phyloP scores from a whole-genome alignment of 1,140 invertebrate species.

The Drosophila miranda region DNA sequence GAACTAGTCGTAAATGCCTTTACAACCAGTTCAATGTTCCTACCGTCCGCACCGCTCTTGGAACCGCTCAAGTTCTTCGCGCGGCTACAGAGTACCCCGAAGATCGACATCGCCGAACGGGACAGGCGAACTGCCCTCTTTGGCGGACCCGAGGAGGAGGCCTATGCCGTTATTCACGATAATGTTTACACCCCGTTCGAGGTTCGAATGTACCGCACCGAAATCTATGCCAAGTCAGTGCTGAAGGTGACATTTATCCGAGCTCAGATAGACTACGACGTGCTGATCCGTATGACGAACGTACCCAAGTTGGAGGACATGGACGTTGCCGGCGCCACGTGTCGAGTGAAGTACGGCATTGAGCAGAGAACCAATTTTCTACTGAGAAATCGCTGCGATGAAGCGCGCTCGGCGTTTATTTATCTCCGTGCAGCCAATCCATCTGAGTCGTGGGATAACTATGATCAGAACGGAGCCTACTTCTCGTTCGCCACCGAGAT shows the following conservation, averaged over 20 bases:
- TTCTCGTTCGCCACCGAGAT: slow-evolving; percentile 41
- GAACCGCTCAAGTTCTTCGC: slow-evolving; percentile 43
- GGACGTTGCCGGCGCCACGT: slow-evolving; percentile 10
- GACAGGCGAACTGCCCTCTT: slow-evolving; percentile 5
- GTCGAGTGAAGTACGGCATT: slow-evolving; percentile 12
- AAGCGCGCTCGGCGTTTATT: slow-evolving; percentile 28
- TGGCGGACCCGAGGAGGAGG: slow-evolving; percentile 42
- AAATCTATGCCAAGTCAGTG: slow-evolving; percentile 40
- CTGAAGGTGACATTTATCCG: slow-evolving; percentile 31
- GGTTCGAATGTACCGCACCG: slow-evolving; percentile 43
- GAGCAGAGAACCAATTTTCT: slow-evolving; percentile 11
- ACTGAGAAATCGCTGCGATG: slow-evolving; percentile 29
- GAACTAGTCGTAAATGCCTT: slow-evolving; percentile 42
- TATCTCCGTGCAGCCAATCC: slow-evolving; percentile 24
- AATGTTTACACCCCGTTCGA: slow-evolving; percentile 30
- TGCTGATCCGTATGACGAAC: slow-evolving; percentile 36
- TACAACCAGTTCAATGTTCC: slow-evolving; percentile 17
- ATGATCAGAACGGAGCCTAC: slow-evolving; percentile 15
- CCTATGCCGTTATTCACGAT: slow-evolving; percentile 37
- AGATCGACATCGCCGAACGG: background rate
- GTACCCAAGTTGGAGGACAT: slow-evolving; percentile 40
- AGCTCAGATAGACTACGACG: slow-evolving; percentile 26
- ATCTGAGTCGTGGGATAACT: slow-evolving; percentile 4
- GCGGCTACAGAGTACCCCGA: background rate
- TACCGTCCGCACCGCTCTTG: slow-evolving; percentile 13